A percentile compares a stretch with the other conserved stretches of the same genome.
Conservation (phyloP, 2,888 invertebrate species). For the Baccha elongata region DNA sequence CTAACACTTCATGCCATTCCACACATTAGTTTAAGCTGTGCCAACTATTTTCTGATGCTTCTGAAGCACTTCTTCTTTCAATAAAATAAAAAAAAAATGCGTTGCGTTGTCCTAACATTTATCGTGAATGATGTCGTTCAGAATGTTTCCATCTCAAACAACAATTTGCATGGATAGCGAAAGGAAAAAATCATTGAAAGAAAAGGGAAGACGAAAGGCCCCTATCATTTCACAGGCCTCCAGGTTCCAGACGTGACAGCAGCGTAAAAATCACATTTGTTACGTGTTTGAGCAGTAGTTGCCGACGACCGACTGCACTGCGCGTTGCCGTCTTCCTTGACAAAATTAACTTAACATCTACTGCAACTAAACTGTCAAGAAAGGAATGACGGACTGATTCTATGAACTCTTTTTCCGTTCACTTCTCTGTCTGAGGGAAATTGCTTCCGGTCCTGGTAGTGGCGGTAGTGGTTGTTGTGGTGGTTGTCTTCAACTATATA, state of each 20-base stretch:
- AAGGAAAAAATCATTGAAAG: neutral
- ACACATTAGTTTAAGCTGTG: constrained; percentile 40
- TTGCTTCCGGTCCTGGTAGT: constrained; percentile 60
- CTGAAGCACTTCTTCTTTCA: constrained; percentile 3
- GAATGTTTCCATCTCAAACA: constrained; percentile 24
- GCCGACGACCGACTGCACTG: constrained; percentile 1
- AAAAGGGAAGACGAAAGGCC: neutral
- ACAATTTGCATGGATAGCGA: constrained; percentile 37
- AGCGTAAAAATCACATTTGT: constrained; percentile 61
- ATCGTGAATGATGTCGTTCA: constrained; percentile 40
- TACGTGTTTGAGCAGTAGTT: constrained; percentile 43
- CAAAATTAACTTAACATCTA: constrained; percentile 6
- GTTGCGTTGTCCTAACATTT: constrained; percentile 21
- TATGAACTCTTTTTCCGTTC: constrained; percentile 56
- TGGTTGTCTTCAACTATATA: constrained; percentile 41
- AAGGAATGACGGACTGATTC: constrained; percentile 28
- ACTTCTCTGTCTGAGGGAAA: constrained; percentile 58
- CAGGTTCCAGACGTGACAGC: constrained; percentile 39
- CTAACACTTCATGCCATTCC: constrained; percentile 56
- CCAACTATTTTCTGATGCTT: neutral
- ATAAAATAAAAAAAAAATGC: constrained; percentile 17
- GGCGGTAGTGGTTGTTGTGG: constrained; percentile 12
- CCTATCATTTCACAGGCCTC: neutral
- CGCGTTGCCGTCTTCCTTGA: constrained; percentile 39
- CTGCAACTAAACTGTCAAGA: constrained; percentile 52